Conservation (phyloP, 2,113 vertebrate genomes). For the Centropus unirufus region DNA sequence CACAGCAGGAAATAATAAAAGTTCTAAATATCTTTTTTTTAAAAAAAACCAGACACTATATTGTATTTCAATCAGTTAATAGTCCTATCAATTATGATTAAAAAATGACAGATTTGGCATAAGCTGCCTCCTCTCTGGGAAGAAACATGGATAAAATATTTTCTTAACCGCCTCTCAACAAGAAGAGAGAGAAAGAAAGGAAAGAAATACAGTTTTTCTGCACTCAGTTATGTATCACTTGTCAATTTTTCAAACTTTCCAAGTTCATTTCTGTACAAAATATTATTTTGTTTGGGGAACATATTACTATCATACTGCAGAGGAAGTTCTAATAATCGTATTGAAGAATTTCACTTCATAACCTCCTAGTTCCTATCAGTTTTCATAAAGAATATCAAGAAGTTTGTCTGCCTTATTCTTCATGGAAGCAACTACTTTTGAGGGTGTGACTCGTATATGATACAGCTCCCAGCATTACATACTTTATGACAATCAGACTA, state of each 20-base stretch:
- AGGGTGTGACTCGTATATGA: accelerated
- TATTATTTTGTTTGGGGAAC: neutral
- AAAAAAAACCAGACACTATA: neutral
- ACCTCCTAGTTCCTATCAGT: neutral
- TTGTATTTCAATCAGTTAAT: neutral
- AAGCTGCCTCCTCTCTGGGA: neutral
- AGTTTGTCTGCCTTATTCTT: neutral
- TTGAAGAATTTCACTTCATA: neutral
- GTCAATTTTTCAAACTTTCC: neutral
- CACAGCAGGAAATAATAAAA: neutral
- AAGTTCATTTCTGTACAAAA: neutral
- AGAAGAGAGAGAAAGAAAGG: neutral
- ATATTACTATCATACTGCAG: neutral
- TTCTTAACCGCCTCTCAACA: neutral
- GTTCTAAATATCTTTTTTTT: neutral
- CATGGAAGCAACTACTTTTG: neutral
- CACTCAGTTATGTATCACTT: neutral
- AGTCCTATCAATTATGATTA: neutral
- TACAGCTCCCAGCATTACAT: neutral
- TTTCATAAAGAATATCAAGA: neutral
- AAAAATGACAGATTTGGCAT: neutral
- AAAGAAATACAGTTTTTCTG: neutral
- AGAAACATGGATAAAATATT: neutral
- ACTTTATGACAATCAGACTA: neutral
- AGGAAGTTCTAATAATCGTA: neutral